Base-by-base conservation (phyloP, 2,113 vertebrate species). In the Misgurnus mizolepis region DNA sequence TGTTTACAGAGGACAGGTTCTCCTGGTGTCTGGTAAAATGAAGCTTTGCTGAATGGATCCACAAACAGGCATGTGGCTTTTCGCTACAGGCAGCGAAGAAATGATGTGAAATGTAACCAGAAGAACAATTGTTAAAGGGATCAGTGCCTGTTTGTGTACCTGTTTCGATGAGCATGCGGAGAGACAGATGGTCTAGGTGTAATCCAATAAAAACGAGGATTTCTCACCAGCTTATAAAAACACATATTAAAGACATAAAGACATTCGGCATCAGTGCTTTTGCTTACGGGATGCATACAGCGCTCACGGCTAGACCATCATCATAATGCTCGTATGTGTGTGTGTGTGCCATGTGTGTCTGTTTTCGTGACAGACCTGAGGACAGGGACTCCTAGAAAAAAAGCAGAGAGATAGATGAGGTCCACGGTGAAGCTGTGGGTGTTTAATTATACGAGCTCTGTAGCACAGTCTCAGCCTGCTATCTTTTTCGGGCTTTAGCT, bases 391-490 rank as follows among this genome's bases (percentile, higher is more conserved):
- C 80, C 78, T 71, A 82, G 85, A 83, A 87, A 90, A 89, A 85
- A 87, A 89, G 88, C 62, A 78, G 76, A 84, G 88, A 89, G 92
- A 92, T 90, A 88, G 90, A 91, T 93, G 91, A 91, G 90, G 90
- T 87, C 87, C 88, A 87, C 90, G 89, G 69, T 34, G 87, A 86
- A 89, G 89, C 90, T 91, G 87, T 91, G 91, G 89, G 90, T 92
- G 92, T 93, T 92, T 93, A 93, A 93, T 93, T 93, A 93, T 92
- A 76, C 85, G 85, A 84, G 86, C 84, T 87, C 88, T 89, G 88
- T 88, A 90, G 90, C 88, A 86, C 87, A 89, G 86, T 90, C 89
- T 90, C 87, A 88, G 87, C 89, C 90, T 4, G 82, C 92, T 88
- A 91, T 93, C 93, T 92, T 87, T 89, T 83, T 83, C 83, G 87